Evolutionary conservation across 2,113 vertebrate genomes (phyloP), one percentile per base, ranked within the genome.

Genomic region (Elephantulus edwardii): DNA sequence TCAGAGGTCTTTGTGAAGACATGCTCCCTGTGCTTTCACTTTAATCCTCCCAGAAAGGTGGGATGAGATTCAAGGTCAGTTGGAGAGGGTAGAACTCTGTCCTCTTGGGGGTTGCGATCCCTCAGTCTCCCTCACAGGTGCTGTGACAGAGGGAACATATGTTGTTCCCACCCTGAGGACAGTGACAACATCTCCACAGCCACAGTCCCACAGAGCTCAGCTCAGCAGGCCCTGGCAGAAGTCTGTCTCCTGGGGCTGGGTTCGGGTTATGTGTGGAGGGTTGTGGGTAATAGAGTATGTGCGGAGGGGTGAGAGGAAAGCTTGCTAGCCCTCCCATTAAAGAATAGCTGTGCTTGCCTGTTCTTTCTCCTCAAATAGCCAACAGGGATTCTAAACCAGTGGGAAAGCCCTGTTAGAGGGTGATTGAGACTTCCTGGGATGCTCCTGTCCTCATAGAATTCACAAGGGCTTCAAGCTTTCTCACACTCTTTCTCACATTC

Each of bases 71-170:
- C 95, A 91, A 95, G 80, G 93, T 91, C 83, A 85, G 28, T 22
- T 28, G 28, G 26, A 44, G 68, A 50, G 16, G 48, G 48, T 58
- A 6, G 75, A 82, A 40, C n/a, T 40, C 48, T 30, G 4, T 72
- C 14, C 77, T 79, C 80, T 54, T 80, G 80, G 78, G 93, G 35
- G 78, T 44, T 88, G 79, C 72, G 83, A 82, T 83, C 72, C 66
- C 86, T 92, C 79, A 83, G 71, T 74, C 86, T 33, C 71, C 33
- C 28, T 93, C 71, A 91, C 88, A 95, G 91, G 79, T 93, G 87
- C 58, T 91, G 14, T 79, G 66, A 90, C 93, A 88, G 81, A 95
- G 84, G 81, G 68, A 93, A 81, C 94, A 92, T 92, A 91, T 88
- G 93, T 91, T 7, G 11, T 56, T 92, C 40, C 86, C 42, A 80